Percentiles rank a stretch among this genome's conserved stretches.
Evolutionary conservation across 2,797 vertebrate genomes (phyloP).

Genomic region (Glyptemys insculpta): DNA sequence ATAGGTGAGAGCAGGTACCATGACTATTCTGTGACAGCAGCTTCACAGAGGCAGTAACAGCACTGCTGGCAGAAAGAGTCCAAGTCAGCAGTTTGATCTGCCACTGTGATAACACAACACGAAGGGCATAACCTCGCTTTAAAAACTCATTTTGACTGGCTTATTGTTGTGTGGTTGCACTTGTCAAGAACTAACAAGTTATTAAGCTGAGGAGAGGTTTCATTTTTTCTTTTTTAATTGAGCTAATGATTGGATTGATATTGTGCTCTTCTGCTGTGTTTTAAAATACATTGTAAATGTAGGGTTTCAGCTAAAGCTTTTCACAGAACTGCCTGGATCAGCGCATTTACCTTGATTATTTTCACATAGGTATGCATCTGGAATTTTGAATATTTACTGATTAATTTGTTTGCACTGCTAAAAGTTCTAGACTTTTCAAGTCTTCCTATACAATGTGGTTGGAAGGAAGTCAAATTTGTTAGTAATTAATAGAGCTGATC

Average conservation of each 20-base stretch:
- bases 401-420: slow-evolving; percentile 22
- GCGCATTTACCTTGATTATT: slow-evolving; percentile 44
- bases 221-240: slow-evolving; percentile 73
- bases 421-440: background rate
- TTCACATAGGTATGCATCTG: slow-evolving; percentile 19
- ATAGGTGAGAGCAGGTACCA: slow-evolving; percentile 74
- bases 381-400: slow-evolving; percentile 50
- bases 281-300: slow-evolving; percentile 52
- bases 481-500: background rate
- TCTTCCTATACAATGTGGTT: background rate
- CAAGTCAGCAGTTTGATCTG: slow-evolving; percentile 76
- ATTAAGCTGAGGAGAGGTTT: slow-evolving; percentile 66
- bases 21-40: slow-evolving; percentile 72
- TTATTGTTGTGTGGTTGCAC: slow-evolving; percentile 71
- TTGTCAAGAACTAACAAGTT: slow-evolving; percentile 74
- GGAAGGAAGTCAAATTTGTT: background rate
- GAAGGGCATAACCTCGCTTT: slow-evolving; percentile 76
- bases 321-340: slow-evolving; percentile 33
- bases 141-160: slow-evolving; percentile 77
- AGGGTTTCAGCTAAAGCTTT: slow-evolving; percentile 58
- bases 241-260: slow-evolving; percentile 52
- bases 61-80: slow-evolving; percentile 67
- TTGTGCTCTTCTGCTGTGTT: slow-evolving; percentile 27
- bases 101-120: slow-evolving; percentile 72
- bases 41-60: slow-evolving; percentile 71